These are phyloP conservation scores for Drosophila birchii DNA, from an alignment of 2,888 invertebrate species.

Conservation along the genomic window DNA sequence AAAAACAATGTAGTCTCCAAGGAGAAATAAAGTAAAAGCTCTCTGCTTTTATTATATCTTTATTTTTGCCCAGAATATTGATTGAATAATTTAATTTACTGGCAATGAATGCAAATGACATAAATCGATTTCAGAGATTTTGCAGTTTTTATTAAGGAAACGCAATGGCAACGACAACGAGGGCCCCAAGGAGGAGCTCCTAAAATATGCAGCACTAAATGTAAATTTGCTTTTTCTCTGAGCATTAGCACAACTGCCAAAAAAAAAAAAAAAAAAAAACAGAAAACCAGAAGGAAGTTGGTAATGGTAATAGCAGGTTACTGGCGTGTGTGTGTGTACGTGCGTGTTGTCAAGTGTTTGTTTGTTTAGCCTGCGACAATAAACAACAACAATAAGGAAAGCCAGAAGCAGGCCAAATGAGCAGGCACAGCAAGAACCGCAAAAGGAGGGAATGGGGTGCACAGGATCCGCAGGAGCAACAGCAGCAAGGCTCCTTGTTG, in stretches of 20 bases:
- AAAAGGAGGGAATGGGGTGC: slow-evolving; percentile 19
- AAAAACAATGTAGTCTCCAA: not conserved
- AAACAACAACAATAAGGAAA: slow-evolving; percentile 45
- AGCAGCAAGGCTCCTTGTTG: slow-evolving; percentile 35
- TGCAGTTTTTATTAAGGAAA: slow-evolving; percentile 16
- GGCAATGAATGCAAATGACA: slow-evolving; percentile 16
- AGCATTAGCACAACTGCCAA: slow-evolving; percentile 36
- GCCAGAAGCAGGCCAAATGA: slow-evolving; percentile 30
- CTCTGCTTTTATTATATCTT: not conserved
- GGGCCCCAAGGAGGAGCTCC: slow-evolving; percentile 16
- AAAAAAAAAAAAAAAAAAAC: not conserved
- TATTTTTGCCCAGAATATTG: not conserved
- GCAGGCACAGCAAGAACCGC: slow-evolving; percentile 40
- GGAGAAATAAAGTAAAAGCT: slow-evolving; percentile 2
- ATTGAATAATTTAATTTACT: slow-evolving; percentile 15
- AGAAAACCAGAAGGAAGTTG: not conserved
- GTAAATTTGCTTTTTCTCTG: slow-evolving; percentile 59
- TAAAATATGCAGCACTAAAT: slow-evolving; percentile 68
- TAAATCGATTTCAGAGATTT: slow-evolving; percentile 29
- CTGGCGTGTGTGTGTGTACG: slow-evolving; percentile 15
- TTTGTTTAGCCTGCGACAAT: slow-evolving; percentile 54
- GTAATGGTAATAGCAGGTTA: slow-evolving; percentile 5
- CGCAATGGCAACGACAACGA: not conserved
- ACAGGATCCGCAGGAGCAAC: slow-evolving; percentile 16
- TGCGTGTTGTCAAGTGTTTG: slow-evolving; percentile 51